Base-by-base conservation (phyloP, 2,113 vertebrate species). In the Vombatus ursinus region DNA sequence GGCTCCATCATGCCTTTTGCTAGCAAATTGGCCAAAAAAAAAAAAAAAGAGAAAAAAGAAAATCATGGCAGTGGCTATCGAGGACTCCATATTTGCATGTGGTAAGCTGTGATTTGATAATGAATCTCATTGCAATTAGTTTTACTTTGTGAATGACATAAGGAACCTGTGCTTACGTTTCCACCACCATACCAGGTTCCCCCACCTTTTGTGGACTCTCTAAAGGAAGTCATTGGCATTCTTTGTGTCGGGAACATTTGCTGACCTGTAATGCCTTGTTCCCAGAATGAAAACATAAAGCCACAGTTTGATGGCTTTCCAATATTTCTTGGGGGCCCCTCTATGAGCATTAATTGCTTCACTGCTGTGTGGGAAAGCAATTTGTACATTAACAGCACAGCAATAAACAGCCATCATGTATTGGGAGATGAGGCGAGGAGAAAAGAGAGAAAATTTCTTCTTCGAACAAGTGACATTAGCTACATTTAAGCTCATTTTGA, bases 221-320 rank as follows among this genome's bases (percentile, higher is more conserved):
- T 8, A 8, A 5, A 12, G 1, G 95, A 97, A 92, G 24, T 90
- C n/a, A 6, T 90, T 96, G 90, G 47, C 89, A n/a, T 90, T 94
- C 96, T 68, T 61, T 52, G 37, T 25, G 11, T 49, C 91, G 96
- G 94, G 96, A 95, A 52, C 92, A 68, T 68, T 84, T 89, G 90
- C 95, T 90, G 91, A 51, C 91, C 50, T 94, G 54, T 68, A 84
- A 84, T 93, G 47, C 57, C 94, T 19, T 92, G 68, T 94, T 94
- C 96, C 95, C 90, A 93, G 97, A 97, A 94, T 96, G 94, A 97
- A 97, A 97, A 94, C 77, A 95, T 61, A 91, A 95, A 96, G 95
- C 57, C 93, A 94, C 91, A 92, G 2, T 89, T 91, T 1, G 14
- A 92, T 94, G 90, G 94, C 97, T 96, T 97, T 95, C 84, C 90